Evolutionary conservation across 2,797 vertebrate species (phyloP), one percentile per base, ranked within the genome.

Genomic region (Pempheris klunzingeri): DNA sequence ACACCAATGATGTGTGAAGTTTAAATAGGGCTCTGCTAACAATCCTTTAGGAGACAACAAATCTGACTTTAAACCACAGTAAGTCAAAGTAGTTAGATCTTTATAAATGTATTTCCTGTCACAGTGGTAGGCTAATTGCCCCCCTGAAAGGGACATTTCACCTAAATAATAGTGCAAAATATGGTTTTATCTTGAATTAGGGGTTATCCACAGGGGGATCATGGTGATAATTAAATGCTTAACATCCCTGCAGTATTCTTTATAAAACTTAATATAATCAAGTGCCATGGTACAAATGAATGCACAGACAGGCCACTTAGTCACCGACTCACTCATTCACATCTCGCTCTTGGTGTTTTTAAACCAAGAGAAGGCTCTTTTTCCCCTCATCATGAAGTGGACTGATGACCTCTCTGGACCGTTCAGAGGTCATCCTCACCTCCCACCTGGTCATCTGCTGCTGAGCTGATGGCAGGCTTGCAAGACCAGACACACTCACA

Each of bases 381-480:
- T 47, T 30, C 20, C 22, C 50, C 38, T 30, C 7, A 5, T 10
- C 13, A 34, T 7, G 1, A 53, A 55, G 72, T 59, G 59, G 59
- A 77, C 74, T 46, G 20, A 18, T 87, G 89, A 91, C 91, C 88
- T 91, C 84, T 89, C 17, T 14, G 36, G 66, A 70, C 64, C 71
- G 63, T 28, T 65, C 47, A 63, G 80, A 77, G 83, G 85, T 88
- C 84, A 78, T 71, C 46, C 71, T 71, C 49, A 69, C 80, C 84
- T 87, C 83, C 80, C 62, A 68, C 82, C 78, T 68, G 77, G 53
- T 85, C 71, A 70, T 88, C 86, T 71, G 64, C 81, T 57, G 87
- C 84, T 75, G 83, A 85, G 91, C 82, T 92, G 91, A 93, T 89
- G 69, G 74, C 50, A 24, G 71, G 70, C 77, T 88, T 78, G 71